Evolutionary conservation across 1,140 invertebrate genomes (phyloP), one percentile per base, ranked within the genome.

Genomic region (Drosophila pruinosa): DNA sequence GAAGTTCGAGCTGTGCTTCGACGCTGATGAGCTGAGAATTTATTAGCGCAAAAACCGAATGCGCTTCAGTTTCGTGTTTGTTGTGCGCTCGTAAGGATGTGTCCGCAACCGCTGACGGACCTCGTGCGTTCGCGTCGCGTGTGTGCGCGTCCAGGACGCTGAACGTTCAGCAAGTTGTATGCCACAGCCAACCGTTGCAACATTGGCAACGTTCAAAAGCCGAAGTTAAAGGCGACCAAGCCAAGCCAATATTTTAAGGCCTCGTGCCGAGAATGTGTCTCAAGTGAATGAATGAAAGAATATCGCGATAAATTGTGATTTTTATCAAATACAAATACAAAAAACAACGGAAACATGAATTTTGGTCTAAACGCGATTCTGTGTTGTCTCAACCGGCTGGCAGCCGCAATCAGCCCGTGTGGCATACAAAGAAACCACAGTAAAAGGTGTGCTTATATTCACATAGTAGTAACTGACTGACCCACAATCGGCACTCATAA

Each of bases 41-140:
- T 82, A 89, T 89, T 86, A 77, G 75, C 61, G 75, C 69, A 78
- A 88, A 73, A 88, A 82, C 82, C 78, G 78, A 89, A 80, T 26
- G 69, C 53, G 71, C 58, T 82, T 90, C 85, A 90, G 89, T 90
- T 89, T 90, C 89, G 89, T 90, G 85, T 90, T 90, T 90, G 81
- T 83, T 78, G 89, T 90, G 89, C 89, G 89, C 89, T 90, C 89
- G 89, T 90, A 83, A 90, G 89, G 89, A 90, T 90, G 89, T 90
- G 81, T 88, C 81, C 79, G 75, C 75, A 78, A 74, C 77, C 82
- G 81, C 54, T 88, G 81, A 75, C 74, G 82, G 86, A 75, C 83
- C 62, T 83, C 72, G 75, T 78, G 83, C 82, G 83, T 83, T 89
- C 83, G 82, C 82, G 82, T 89, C 82, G 82, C 82, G 83, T 86